A percentile compares a stretch with the other conserved stretches of the same genome.
phyloP scores from a whole-genome alignment of 2,113 vertebrate species.

The Triplophysa siluroides region DNA sequence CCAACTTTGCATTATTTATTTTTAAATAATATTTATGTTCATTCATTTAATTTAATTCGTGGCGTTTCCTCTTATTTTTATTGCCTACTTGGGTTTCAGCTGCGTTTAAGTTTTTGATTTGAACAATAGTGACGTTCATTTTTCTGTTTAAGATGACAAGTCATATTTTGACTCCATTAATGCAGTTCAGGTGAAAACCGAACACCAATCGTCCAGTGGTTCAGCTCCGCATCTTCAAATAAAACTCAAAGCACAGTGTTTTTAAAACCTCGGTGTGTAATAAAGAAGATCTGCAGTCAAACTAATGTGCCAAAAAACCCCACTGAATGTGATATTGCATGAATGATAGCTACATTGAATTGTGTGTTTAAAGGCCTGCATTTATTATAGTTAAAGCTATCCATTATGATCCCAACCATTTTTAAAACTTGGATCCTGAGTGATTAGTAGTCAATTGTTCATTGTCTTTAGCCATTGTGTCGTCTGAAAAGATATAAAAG shows the following conservation, averaged over 20 bases:
- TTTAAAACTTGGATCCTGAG: conserved; percentile 13
- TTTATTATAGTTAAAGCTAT: conserved; percentile 16
- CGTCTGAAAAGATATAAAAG: not conserved
- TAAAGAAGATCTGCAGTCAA: not conserved
- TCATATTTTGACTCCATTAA: not conserved
- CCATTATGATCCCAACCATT: not conserved
- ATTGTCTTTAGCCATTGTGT: conserved; percentile 41
- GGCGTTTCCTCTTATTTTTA: not conserved
- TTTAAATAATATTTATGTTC: not conserved
- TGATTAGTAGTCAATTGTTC: conserved; percentile 29
- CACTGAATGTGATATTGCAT: conserved; percentile 28
- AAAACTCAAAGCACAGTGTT: not conserved
- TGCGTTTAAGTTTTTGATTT: conserved; percentile 2
- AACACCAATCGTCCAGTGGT: not conserved
- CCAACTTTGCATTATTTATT: conserved; percentile 15
- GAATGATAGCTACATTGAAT: not conserved
- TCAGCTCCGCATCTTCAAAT: not conserved
- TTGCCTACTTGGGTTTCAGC: conserved; percentile 12
- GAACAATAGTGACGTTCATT: not conserved
- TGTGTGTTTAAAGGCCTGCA: conserved; percentile 3
- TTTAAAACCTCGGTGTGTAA: not conserved
- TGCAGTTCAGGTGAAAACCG: not conserved
- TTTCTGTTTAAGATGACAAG: not conserved
- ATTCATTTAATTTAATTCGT: not conserved
- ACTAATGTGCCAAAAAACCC: not conserved